Conservation (phyloP, 2,113 vertebrate genomes). For the Colistium nudipinnis region DNA sequence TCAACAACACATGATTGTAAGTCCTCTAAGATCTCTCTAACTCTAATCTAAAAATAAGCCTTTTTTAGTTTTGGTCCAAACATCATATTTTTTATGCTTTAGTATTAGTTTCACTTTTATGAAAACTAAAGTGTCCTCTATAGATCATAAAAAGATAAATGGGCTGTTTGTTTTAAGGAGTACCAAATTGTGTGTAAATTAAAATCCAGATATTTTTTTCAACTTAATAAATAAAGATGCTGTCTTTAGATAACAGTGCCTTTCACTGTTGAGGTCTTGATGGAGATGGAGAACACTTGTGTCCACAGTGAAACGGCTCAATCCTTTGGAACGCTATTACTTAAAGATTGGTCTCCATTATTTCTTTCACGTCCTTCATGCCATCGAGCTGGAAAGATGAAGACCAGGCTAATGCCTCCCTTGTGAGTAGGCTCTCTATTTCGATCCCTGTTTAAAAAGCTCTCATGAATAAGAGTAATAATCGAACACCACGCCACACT, state of each 20-base stretch:
- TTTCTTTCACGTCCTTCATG: conserved; percentile 41
- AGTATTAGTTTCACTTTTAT: too few species aligned
- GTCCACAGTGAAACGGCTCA: conserved; percentile 33
- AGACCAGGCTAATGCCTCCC: conserved; percentile 42
- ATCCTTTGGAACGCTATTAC: conserved; percentile 47
- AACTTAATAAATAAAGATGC: background rate
- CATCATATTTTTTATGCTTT: too few species aligned
- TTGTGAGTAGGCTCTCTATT: conserved; percentile 15
- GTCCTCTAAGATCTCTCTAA: too few species aligned
- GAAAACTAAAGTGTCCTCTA: too few species aligned
- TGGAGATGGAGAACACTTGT: background rate
- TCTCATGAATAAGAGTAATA: conserved; percentile 43
- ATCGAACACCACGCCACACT: conserved; percentile 15
- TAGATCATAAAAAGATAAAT: too few species aligned
- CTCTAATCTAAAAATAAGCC: too few species aligned
- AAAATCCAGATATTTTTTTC: background rate
- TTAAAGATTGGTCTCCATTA: conserved; percentile 58
- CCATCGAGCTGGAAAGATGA: conserved; percentile 23
- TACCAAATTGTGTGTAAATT: too few species aligned
- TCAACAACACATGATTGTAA: background rate
- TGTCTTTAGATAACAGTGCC: background rate
- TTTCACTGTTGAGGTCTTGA: background rate
- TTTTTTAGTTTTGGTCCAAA: too few species aligned
- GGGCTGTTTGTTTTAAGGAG: too few species aligned
- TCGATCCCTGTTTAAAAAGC: conserved; percentile 12